phyloP scores from a whole-genome alignment of 2,797 vertebrate genomes.

The Euthynnus affinis region DNA sequence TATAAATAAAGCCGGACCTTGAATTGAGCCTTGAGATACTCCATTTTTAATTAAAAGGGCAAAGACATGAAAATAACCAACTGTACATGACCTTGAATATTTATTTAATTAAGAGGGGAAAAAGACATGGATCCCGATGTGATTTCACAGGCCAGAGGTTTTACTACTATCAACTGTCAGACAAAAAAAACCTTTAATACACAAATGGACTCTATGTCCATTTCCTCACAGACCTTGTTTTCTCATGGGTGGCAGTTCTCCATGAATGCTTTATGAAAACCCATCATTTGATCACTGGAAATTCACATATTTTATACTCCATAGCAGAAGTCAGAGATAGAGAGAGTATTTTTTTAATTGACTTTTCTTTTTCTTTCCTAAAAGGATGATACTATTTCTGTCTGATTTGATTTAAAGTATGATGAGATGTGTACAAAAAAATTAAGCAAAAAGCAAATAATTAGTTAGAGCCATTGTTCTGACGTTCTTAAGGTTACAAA shows the following conservation, averaged over 20 bases:
- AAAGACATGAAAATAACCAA: neutral
- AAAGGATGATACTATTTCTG: neutral
- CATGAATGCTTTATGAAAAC: constrained; percentile 21
- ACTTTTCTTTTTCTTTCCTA: no score
- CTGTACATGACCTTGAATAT: neutral
- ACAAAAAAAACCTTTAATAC: neutral
- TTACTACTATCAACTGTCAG: neutral
- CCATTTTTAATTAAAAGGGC: neutral
- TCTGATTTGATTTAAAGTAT: neutral
- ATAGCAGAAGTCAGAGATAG: neutral
- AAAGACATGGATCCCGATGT: neutral
- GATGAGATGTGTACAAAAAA: neutral
- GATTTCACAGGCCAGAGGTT: neutral
- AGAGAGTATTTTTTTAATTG: neutral
- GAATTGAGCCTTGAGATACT: constrained; percentile 6
- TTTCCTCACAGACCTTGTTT: neutral
- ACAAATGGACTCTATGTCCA: neutral
- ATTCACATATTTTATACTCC: neutral
- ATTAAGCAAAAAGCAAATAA: neutral
- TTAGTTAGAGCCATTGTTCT: neutral
- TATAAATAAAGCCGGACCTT: neutral
- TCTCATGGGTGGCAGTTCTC: constrained; percentile 10
- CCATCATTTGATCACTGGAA: neutral
- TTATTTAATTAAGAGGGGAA: neutral
- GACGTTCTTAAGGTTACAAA: neutral